Evolutionary conservation across 2,888 invertebrate species (phyloP).

Genomic region (Leptura quadrifasciata): DNA sequence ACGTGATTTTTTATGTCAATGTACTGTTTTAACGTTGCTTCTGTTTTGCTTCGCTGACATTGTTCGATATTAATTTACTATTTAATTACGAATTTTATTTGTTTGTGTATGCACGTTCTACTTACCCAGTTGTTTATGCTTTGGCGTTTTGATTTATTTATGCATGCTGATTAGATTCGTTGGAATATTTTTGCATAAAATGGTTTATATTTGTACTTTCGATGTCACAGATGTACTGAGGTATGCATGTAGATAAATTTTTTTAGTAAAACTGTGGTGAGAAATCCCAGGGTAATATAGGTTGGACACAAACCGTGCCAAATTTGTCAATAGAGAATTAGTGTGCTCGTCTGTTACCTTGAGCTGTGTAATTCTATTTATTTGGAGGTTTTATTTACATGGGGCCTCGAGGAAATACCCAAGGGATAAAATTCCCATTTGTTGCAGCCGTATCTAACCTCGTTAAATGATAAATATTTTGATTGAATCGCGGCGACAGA

Average conservation of each 20-base stretch:
- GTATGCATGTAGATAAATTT: neutral
- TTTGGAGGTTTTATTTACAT: neutral
- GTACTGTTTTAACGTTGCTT: conserved; percentile 56
- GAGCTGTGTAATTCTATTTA: neutral
- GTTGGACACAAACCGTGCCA: conserved; percentile 8
- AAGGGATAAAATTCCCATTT: neutral
- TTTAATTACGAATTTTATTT: conserved; percentile 23
- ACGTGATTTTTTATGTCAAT: conserved; percentile 68
- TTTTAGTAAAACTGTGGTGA: neutral
- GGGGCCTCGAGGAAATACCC: neutral
- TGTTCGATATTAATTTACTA: neutral
- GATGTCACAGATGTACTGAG: neutral
- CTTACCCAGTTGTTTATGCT: conserved; percentile 24
- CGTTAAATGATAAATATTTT: neutral
- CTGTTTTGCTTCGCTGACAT: conserved; percentile 10
- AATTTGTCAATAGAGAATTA: conserved; percentile 22
- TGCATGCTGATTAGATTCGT: neutral
- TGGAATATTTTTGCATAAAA: neutral
- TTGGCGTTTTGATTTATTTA: conserved; percentile 4
- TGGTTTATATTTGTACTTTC: neutral
- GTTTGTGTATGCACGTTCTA: conserved; percentile 15
- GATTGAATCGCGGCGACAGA: conserved; percentile 8
- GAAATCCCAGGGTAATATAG: neutral
- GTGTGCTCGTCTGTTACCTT: conserved; percentile 6
- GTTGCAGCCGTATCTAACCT: neutral